Evolutionary conservation across 2,797 vertebrate genomes (phyloP), one percentile per base, ranked within the genome.

Genomic region (Chelon auratus): DNA sequence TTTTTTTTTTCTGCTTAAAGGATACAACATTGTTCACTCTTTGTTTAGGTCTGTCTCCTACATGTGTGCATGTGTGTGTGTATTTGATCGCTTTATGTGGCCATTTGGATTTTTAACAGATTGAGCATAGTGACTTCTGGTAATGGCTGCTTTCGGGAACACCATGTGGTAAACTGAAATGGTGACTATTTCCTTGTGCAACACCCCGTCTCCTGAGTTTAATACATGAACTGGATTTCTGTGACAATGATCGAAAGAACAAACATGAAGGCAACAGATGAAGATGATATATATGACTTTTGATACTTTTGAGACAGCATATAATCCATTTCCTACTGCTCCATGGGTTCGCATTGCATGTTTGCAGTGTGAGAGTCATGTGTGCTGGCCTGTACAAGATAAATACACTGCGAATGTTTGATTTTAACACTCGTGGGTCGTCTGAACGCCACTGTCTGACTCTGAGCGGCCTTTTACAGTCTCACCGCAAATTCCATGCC

Each of bases 401-500:
- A 24, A 14, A 11, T 39, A 39, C 14, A 22, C 18, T 51, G 24
- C 3, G 7, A 10, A 54, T 11, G 33, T n/a, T 53, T 33, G 30
- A 33, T 33, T 33, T 1, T 26, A 26, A 26, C 30, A 33, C 30
- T 3, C 6, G 30, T 33, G 30, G 30, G 43, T 5, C 13, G 24
- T 57, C n/a, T 20, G 12, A 26, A 14, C n/a, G 48, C 43, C n/a
- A 36, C 4, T 1, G 30, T 33, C 4, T 50, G n/a, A 56, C 6
- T 62, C 13, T 33, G 6, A 64, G 59, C 26, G 62, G 2, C 20
- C 36, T 51, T 37, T 53, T 0, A 0, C 61, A 98, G 97, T 98
- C 97, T 72, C 97, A 98, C 85, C 95, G 96, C 63, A 98, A 98
- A 87, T 99, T 99, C 87, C 96, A 97, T 0, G 97, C 97, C 9